Evolutionary conservation across 2,888 invertebrate species (phyloP), one percentile per base, ranked within the genome.

Genomic region (Dione vanillae): DNA sequence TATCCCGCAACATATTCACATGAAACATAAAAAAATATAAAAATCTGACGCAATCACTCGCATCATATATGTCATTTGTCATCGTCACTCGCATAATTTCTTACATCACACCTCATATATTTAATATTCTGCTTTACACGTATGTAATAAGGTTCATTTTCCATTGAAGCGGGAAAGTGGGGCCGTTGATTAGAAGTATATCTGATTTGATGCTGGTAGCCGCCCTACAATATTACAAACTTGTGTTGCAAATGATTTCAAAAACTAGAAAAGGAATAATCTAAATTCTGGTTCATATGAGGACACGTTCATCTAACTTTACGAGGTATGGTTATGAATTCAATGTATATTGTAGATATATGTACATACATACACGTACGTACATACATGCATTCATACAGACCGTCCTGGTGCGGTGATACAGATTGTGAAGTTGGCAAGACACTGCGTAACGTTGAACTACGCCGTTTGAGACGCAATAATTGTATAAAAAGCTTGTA

Each of bases 141-240:
- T 2, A 35, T 12, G 0, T 10, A 2, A 7, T 47, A 67, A 67
- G 9, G 51, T 2, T 9, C 2, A 43, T 8, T 51, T 20, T 52
- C 10, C 19, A 0, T 0, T 61, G 51, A 11, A 1, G 14, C 16
- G 5, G 16, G 2, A 27, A 51, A 16, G 51, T n/a, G 41, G 19
- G 51, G 16, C 12, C 51, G 51, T 35, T 61, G 59, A 67, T 67
- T 67, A 67, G 59, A 61, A 67, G 61, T 52, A 61, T 67, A 67
- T 61, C 67, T 67, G 67, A 67, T 67, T 67, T 51, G 37, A 67
- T 20, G 37, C 47, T 49, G 51, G 51, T 49, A 41, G 37, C n/a
- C 64, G 64, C 19, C 49, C 49, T 16, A 49, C 37, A 64, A 64
- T 40, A 14, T 64, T 35, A 37, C 45, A 61, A 49, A 64, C 64